Base-by-base conservation (phyloP, 1,140 invertebrate genomes). In the Lerema accius region DNA sequence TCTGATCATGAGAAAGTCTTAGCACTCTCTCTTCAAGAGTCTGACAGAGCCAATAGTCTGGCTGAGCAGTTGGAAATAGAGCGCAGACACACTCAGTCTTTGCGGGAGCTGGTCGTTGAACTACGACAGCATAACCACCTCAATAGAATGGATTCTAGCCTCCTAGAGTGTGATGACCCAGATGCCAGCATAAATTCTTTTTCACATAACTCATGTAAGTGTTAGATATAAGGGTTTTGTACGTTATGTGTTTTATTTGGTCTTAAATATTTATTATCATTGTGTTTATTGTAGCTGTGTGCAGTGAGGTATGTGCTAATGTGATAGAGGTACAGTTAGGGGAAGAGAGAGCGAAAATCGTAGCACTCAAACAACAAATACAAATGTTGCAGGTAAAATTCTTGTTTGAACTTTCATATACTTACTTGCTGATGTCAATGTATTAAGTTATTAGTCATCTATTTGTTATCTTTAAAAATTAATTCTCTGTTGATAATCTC, bases 301-400 rank as follows among this genome's bases (percentile, higher is more conserved):
- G 82, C 50, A 89, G 76, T 70, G 88, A 90, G 66, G 77, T 66
- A 4, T 90, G 88, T 61, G 80, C 73, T 7, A 86, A 88, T 75
- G 81, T 90, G 67, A 60, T 60, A 60, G 56, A 59, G 7, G 55
- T 59, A 0, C 55, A 59, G 15, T 37, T 90, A 16, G 87, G 85
- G 68, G 86, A 90, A 59, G 88, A 90, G 49, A 76, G 80, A 64
- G 84, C 86, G 0, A 87, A 86, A 60, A 79, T 82, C 28, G 76
- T 74, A 14, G 43, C 75, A 9, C 59, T 89, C 0, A 77, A 81
- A 71, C 78, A 80, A 71, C 82, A 86, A 58, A 78, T 88, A 14
- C 66, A 86, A 62, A 42, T 40, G 11, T 76, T 90, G 23, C 80
- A 88, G 82, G 87, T 84, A 78, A 66, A 23, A 3, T 23, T 23